Percentiles rank a stretch among this genome's conserved stretches.
These are phyloP conservation scores for Calidris pugnax DNA, from an alignment of 2,113 vertebrate genomes.

Conservation along the genomic window DNA sequence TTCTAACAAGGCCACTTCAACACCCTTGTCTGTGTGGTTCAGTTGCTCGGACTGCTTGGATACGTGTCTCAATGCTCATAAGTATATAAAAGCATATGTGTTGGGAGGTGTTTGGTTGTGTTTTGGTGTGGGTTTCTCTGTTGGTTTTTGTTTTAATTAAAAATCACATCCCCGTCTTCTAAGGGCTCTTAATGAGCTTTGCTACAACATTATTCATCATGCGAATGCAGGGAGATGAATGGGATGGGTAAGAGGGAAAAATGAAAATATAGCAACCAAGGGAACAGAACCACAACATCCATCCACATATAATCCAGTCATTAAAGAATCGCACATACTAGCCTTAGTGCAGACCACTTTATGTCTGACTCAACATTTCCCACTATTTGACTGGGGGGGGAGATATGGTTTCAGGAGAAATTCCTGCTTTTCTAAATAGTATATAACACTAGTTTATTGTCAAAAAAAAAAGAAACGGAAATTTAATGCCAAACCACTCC, in stretches of 20 bases:
- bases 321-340: not conserved
- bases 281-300: not conserved
- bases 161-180: not conserved
- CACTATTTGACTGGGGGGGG: not conserved
- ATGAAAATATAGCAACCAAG: not conserved
- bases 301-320: not conserved
- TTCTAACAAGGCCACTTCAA: not conserved
- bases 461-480: not conserved
- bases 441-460: not conserved
- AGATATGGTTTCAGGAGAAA: not conserved
- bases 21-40: not conserved
- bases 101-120: no score
- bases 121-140: not conserved
- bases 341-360: not conserved
- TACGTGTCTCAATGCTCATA: not conserved
- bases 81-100: not conserved
- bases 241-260: not conserved
- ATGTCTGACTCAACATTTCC: not conserved
- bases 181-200: not conserved
- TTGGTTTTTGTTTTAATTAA: not conserved
- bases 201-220: fast-evolving
- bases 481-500: slow-evolving; percentile 24
- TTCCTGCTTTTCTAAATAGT: not conserved
- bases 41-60: not conserved
- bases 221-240: not conserved